phyloP scores from a whole-genome alignment of 2,113 vertebrate genomes.

The Melanostigma gelatinosum region DNA sequence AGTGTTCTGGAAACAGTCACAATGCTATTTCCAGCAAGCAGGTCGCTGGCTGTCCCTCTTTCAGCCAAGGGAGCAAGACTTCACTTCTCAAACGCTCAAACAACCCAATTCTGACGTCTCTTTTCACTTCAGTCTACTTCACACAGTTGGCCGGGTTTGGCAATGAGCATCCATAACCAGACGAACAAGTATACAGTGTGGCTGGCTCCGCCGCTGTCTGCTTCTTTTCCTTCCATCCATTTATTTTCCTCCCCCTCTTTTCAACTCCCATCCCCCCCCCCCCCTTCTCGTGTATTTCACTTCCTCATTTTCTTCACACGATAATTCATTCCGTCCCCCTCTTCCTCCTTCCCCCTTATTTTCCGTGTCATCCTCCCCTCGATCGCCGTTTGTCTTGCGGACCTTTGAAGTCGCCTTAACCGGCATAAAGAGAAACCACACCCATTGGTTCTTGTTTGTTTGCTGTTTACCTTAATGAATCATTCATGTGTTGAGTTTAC shows the following conservation, averaged over 20 bases:
- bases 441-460: slow-evolving; percentile 55
- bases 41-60: slow-evolving; percentile 84
- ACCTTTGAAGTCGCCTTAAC: slow-evolving; percentile 54
- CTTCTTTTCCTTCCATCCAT: neutral
- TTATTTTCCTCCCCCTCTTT: slow-evolving; percentile 11
- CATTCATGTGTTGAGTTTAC: slow-evolving; percentile 61
- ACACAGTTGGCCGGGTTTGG: slow-evolving; percentile 30
- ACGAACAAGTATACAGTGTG: slow-evolving; percentile 35
- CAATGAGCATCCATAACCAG: slow-evolving; percentile 42
- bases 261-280: neutral
- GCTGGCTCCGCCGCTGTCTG: slow-evolving; percentile 17
- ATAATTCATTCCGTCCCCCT: slow-evolving; percentile 27
- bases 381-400: slow-evolving; percentile 35
- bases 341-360: slow-evolving; percentile 8
- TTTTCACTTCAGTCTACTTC: slow-evolving; percentile 63
- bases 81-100: slow-evolving; percentile 72
- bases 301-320: slow-evolving; percentile 3
- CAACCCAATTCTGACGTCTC: slow-evolving; percentile 72
- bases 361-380: neutral
- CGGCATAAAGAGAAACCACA: slow-evolving; percentile 43
- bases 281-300: neutral
- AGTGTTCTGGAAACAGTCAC: slow-evolving; percentile 80
- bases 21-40: slow-evolving; percentile 86
- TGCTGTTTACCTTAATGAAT: slow-evolving; percentile 66
- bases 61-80: slow-evolving; percentile 69